A percentile compares a stretch with the other conserved stretches of the same genome.
These are phyloP conservation scores for Spicauda simplicius DNA, from an alignment of 2,888 invertebrate species.

Conservation along the genomic window DNA sequence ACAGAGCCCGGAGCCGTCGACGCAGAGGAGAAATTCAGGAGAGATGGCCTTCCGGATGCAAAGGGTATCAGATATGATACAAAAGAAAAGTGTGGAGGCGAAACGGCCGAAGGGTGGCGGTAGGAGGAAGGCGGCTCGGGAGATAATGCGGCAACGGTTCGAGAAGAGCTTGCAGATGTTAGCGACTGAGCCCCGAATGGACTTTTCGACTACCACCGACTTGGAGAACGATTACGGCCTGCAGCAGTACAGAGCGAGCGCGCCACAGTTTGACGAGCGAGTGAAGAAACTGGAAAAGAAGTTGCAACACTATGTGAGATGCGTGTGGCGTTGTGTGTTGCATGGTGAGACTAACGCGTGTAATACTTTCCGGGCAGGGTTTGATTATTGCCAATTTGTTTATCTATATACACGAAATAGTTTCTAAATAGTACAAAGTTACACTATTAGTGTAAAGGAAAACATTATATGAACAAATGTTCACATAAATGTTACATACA, in stretches of 20 bases:
- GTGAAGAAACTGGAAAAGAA: constrained; percentile 90
- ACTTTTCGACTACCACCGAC: constrained; percentile 85
- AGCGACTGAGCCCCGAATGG: constrained; percentile 89
- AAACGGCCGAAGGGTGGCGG: constrained; percentile 60
- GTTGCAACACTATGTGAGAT: constrained; percentile 78
- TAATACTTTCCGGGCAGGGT: constrained; percentile 6
- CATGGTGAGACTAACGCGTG: constrained; percentile 55
- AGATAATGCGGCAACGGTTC: constrained; percentile 91
- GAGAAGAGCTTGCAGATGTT: constrained; percentile 95
- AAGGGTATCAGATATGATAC: constrained; percentile 89
- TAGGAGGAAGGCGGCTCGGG: constrained; percentile 69
- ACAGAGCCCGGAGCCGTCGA: constrained; percentile 44
- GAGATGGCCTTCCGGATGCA: constrained; percentile 87
- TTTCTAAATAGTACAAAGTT: background rate
- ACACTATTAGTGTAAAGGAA: too few relatives aligned
- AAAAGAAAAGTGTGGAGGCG: constrained; percentile 86
- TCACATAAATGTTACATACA: too few relatives aligned
- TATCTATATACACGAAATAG: background rate
- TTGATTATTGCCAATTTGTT: background rate
- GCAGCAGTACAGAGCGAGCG: constrained; percentile 93
- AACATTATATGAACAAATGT: too few relatives aligned
- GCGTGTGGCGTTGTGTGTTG: constrained; percentile 62
- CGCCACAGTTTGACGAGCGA: constrained; percentile 93
- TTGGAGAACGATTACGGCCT: constrained; percentile 92
- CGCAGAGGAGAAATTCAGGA: constrained; percentile 59